Base-by-base conservation (phyloP, 2,797 vertebrate species). In the Xenopus petersii region DNA sequence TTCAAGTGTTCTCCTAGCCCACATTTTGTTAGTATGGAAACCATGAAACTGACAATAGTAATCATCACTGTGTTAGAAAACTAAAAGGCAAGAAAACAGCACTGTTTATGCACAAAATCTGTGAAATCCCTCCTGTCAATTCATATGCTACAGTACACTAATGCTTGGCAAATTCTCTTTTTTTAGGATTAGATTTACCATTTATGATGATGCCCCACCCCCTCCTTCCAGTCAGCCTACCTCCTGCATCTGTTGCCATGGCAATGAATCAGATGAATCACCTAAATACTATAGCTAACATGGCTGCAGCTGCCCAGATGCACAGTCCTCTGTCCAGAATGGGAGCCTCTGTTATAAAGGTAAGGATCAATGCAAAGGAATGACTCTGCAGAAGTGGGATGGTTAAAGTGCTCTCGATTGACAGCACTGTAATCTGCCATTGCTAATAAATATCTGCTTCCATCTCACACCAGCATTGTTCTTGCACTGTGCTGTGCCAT, bases 151-250 rank as follows among this genome's bases (percentile, higher is more conserved):
- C 21, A 4, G 12, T 58, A 21, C 42, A 12, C 42, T 69, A 70
- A 70, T 48, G 36, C 68, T 60, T 4, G 2, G 11, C 5, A 42
- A 42, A 16, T 16, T 46, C 56, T 56, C 54, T 48, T 84, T 79
- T 80, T 33, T 80, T 80, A 96, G 95, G 94, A 80, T 88, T 96
- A 84, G 94, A 96, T 77, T 87, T 97, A 82, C 95, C 95, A 1
- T 96, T 97, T 74, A 95, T 97, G 94, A 94, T 97, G 89, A 95
- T 96, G 94, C 94, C 95, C 66, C 95, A 97, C 84, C 93, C 94
- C 79, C 89, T 97, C 79, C 93, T 97, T 79, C 94, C 94, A 3
- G 92, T 96, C 86, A 93, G 94, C 88, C 92, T 96, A 85, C 95
- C 95, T 82, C 93, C 94, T 10, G 93, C 94, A 81, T 94, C 93